Percentiles rank a stretch among this genome's conserved stretches.
These are phyloP conservation scores for Spilarctia lutea DNA, from an alignment of 2,888 invertebrate genomes.

Conservation along the genomic window DNA sequence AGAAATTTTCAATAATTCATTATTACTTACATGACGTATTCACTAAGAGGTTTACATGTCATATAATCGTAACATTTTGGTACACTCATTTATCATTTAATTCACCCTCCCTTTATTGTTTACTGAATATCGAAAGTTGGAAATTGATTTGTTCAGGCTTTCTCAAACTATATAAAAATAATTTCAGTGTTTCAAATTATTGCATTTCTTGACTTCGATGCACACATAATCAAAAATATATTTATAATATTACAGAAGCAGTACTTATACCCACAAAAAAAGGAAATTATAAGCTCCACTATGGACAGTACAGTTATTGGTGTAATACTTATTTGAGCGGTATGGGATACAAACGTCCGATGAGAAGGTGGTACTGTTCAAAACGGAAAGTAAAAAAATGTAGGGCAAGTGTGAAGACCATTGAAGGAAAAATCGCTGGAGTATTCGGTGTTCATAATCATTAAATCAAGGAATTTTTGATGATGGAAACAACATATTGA, in stretches of 20 bases:
- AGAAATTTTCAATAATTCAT: too few species aligned
- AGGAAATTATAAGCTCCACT: slow-evolving; percentile 53
- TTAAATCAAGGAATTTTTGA: neutral
- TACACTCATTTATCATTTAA: neutral
- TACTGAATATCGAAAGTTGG: neutral
- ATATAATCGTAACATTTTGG: too few species aligned
- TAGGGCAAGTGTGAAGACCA: slow-evolving; percentile 32
- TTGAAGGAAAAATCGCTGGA: slow-evolving; percentile 23
- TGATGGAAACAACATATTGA: neutral
- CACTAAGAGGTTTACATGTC: too few species aligned
- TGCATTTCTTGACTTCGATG: neutral
- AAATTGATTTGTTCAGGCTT: neutral
- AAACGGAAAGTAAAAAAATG: slow-evolving; percentile 33
- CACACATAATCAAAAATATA: neutral
- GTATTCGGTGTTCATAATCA: slow-evolving; percentile 34
- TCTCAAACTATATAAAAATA: neutral
- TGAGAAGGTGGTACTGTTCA: slow-evolving; percentile 39
- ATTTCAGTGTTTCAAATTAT: neutral
- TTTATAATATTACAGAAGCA: slow-evolving; percentile 31
- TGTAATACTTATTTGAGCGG: slow-evolving; percentile 43
- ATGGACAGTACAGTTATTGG: slow-evolving; percentile 58
- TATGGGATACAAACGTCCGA: neutral
- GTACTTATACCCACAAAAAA: slow-evolving; percentile 33
- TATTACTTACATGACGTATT: too few species aligned
- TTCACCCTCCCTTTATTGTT: neutral